Evolutionary conservation across 2,888 invertebrate species (phyloP), one percentile per base, ranked within the genome.

Genomic region (Chymomyza caudatula): DNA sequence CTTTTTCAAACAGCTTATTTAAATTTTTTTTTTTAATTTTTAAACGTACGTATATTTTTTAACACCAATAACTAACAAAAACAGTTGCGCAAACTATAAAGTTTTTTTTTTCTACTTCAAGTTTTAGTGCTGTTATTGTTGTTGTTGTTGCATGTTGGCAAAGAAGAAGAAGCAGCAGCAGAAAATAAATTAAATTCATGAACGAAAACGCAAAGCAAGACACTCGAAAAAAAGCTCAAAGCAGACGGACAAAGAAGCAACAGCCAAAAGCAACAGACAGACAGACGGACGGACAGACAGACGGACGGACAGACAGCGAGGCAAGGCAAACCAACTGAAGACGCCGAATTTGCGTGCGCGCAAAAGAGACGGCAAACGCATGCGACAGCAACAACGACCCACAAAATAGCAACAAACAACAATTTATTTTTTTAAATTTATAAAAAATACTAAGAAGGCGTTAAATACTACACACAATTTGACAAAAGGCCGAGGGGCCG

Each of bases 131-230:
- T 60, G 51, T 47, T 56, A 25, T 65, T 59, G 52, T 69, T 71
- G 65, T 66, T 70, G 66, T 65, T 62, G 51, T 19, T 42, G 57
- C 57, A 22, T 44, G 44, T 57, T 37, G 44, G 53, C 60, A 23
- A 55, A 61, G 61, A 58, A 62, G 58, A 55, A 19, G 20, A 42
- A 15, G 15, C 1, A 29, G 19, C 42, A 19, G 15, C 1, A 5
- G 23, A 82, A 85, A 72, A 77, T 72, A 75, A 76, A 77, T 85
- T 73, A 78, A 81, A 77, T 76, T 80, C 71, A 79, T 79, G 68
- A 81, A 75, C 75, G 86, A 84, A 83, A 74, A 74, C 71, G 73
- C 66, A 78, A 37, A 72, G 77, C 76, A 76, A 75, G 69, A 71
- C 60, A 63, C 76, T 72, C 76, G 69, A 69, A 76, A 74, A 84